These are phyloP conservation scores for Drosophila kanekoi DNA, from an alignment of 2,888 invertebrate genomes.

Conservation along the genomic window DNA sequence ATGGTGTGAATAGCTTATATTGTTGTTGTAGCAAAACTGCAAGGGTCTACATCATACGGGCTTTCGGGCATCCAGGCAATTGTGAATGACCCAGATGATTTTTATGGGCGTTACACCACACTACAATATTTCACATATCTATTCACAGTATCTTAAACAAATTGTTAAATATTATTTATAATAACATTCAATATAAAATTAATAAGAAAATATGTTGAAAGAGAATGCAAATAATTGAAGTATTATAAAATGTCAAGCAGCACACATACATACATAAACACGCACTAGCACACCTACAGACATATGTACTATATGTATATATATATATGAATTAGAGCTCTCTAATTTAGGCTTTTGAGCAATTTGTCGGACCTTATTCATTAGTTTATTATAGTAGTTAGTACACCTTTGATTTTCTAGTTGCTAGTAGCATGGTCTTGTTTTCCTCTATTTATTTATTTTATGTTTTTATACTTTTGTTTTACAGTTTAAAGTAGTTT, in stretches of 20 bases:
- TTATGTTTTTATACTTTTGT: background rate
- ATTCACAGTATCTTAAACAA: no score
- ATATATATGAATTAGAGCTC: conserved; percentile 3
- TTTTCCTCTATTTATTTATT: conserved; percentile 8
- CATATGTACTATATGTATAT: background rate
- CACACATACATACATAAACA: background rate
- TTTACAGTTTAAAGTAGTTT: conserved; percentile 48
- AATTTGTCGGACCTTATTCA: conserved; percentile 18
- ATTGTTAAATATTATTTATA: no score
- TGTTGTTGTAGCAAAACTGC: no score
- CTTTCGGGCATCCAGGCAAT: no score
- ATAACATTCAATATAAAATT: no score
- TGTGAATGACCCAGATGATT: no score
- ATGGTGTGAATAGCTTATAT: no score
- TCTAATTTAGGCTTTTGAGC: conserved; percentile 33
- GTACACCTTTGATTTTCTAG: conserved; percentile 19
- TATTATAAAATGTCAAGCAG: background rate
- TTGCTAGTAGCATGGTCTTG: conserved; percentile 20
- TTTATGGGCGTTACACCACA: no score
- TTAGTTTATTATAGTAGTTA: conserved; percentile 15
- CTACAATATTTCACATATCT: no score
- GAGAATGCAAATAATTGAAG: background rate
- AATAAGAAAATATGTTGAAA: background rate
- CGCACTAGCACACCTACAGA: background rate
- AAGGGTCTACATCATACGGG: no score